A percentile compares a stretch with the other conserved stretches of the same genome.
Evolutionary conservation across 2,888 invertebrate species (phyloP).

Genomic region (Diarsia brunnea): DNA sequence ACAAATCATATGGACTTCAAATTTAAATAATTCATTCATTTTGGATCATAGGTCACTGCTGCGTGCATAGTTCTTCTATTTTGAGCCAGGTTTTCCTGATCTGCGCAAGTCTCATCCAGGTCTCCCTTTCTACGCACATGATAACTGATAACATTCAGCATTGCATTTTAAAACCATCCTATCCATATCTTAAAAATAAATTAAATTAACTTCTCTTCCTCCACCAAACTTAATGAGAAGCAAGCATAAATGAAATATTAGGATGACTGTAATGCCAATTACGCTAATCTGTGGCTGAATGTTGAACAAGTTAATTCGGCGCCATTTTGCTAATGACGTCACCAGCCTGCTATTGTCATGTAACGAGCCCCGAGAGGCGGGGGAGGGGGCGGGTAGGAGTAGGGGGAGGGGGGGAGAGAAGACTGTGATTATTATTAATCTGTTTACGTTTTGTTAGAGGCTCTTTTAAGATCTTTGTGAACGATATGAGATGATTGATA

Average conservation of each 20-base stretch:
- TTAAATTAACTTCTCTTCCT: constrained; percentile 8
- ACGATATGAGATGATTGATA: constrained; percentile 15
- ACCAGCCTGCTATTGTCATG: constrained; percentile 59
- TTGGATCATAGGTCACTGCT: too few relatives aligned
- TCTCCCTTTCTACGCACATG: not conserved
- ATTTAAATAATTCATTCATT: too few relatives aligned
- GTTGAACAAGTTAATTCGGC: constrained; percentile 66
- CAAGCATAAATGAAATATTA: constrained; percentile 53
- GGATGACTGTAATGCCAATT: constrained; percentile 58
- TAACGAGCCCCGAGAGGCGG: constrained; percentile 32
- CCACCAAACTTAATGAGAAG: constrained; percentile 22
- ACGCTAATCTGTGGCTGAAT: constrained; percentile 61
- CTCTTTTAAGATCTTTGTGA: constrained; percentile 20
- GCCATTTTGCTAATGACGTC: constrained; percentile 68
- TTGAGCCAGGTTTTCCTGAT: not conserved
- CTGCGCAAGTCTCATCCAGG: not conserved
- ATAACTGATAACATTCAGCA: not conserved
- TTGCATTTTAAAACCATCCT: not conserved
- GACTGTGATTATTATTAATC: constrained; percentile 28
- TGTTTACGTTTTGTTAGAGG: constrained; percentile 20
- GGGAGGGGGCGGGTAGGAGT: not conserved
- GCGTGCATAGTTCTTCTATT: not conserved
- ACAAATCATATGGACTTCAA: too few relatives aligned
- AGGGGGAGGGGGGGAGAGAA: not conserved
- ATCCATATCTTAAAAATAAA: not conserved